Evolutionary conservation across 1,140 invertebrate genomes (phyloP), one percentile per base, ranked within the genome.

Genomic region (Cyphomyrmex costatus): DNA sequence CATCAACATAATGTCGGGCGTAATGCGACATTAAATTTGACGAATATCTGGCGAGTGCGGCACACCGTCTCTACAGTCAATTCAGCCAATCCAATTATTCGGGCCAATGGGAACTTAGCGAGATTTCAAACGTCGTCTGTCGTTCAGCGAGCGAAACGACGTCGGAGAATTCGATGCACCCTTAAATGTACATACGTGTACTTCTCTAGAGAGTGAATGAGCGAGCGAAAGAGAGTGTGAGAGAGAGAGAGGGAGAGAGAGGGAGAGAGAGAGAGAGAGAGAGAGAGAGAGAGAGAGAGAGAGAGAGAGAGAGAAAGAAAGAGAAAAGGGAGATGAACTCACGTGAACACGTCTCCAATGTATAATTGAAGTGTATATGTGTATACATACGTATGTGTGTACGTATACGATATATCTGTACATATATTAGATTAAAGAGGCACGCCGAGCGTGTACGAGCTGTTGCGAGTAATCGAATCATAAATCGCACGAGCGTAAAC

Each of bases 401-500:
- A 84, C 63, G 74, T 85, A 86, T 86, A 83, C 79, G 68, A 83
- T 83, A 33, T 83, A n/a, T 74, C 33, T 74, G 36, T 83, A 27
- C 61, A 83, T 49, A 83, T 83, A 83, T 60, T 60, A 73, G 79
- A 73, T 74, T 83, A 83, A 73, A 42, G n/a, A 30, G 53, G 27
- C 68, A 83, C 79, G 68, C 33, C 79, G 79, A 82, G 66, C 51
- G 79, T 82, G 51, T 21, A 24, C n/a, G 61, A 79, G 60, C 60
- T 71, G 78, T 49, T 61, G 60, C 76, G 60, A 65, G 36, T 77
- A 61, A 61, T 61, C 73, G 74, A 76, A 78, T 53, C 53, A 30
- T 36, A 56, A 63, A n/a, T 53, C 60, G 85, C 42, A 60, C 46
- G 24, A 68, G 77, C 21, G 46, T 58, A 49, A 88, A 87, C 77